Percentiles rank a stretch among this genome's conserved stretches.
Evolutionary conservation across 2,888 invertebrate genomes (phyloP).

Genomic region (Rotaria socialis): DNA sequence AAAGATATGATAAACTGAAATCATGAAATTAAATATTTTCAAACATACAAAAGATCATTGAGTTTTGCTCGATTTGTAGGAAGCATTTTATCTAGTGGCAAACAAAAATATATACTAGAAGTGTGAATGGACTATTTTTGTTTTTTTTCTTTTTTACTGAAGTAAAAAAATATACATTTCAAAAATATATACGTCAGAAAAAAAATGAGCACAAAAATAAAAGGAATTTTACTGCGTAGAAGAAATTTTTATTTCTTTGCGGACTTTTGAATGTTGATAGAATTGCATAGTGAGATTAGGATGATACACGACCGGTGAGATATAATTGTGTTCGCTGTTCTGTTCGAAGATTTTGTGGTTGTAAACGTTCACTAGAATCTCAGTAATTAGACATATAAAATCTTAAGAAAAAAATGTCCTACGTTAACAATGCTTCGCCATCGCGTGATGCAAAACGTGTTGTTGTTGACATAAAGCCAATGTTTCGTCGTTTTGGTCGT

Average conservation of each 20-base stretch:
- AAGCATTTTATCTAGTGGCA: not conserved
- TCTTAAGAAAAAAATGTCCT: not conserved
- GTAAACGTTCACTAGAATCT: conserved; percentile 21
- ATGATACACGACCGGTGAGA: not conserved
- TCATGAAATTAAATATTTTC: not conserved
- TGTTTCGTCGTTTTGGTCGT: not conserved
- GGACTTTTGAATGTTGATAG: not conserved
- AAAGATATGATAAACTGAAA: not conserved
- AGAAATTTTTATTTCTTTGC: too few relatives aligned
- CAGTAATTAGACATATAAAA: not conserved
- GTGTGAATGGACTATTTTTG: not conserved
- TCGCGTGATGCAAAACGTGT: not conserved
- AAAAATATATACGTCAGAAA: not conserved
- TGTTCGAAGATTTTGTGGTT: conserved; percentile 21
- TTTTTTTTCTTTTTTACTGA: not conserved
- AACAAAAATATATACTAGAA: not conserved
- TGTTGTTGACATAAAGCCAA: not conserved
- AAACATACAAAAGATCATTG: not conserved
- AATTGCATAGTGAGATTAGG: not conserved
- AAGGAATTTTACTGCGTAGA: not conserved
- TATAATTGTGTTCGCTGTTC: conserved; percentile 34
- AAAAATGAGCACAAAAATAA: not conserved
- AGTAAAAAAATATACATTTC: not conserved
- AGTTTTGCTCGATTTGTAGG: not conserved
- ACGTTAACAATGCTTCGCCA: not conserved